Percentiles rank a stretch among this genome's conserved stretches.
Evolutionary conservation across 2,113 vertebrate species (phyloP).

Genomic region (Psittacus erithacus): DNA sequence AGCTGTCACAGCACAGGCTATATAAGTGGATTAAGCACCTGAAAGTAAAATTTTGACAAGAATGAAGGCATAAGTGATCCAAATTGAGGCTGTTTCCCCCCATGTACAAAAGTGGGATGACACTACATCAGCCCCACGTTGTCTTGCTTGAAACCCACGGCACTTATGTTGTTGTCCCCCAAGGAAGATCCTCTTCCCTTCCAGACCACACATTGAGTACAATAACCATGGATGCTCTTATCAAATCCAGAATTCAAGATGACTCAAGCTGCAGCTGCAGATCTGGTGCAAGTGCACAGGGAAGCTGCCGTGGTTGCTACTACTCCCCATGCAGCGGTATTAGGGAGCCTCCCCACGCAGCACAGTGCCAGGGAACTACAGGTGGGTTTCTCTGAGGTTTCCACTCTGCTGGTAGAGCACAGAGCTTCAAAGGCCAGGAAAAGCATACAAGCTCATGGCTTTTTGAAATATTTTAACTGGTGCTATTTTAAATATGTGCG

Average conservation of each 20-base stretch:
- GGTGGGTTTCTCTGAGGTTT: not conserved
- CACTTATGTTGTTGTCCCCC: not conserved
- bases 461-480: slow-evolving; percentile 1
- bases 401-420: not conserved
- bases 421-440: not conserved
- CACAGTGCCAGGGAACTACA: not conserved
- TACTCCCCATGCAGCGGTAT: accelerated
- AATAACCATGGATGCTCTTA: not conserved
- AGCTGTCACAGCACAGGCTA: not conserved
- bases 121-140: accelerated
- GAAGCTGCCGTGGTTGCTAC: not conserved
- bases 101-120: not conserved
- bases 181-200: not conserved
- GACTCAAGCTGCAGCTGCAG: not conserved
- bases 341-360: not conserved
- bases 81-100: not conserved
- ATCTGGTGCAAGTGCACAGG: not conserved
- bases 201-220: slow-evolving; percentile 27
- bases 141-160: not conserved
- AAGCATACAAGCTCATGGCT: not conserved
- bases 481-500: not conserved
- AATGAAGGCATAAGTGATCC: not conserved
- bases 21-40: not conserved
- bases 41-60: not conserved
- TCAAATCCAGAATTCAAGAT: not conserved